phyloP scores from a whole-genome alignment of 1,140 invertebrate species.

The Meloidogyne exigua region DNA sequence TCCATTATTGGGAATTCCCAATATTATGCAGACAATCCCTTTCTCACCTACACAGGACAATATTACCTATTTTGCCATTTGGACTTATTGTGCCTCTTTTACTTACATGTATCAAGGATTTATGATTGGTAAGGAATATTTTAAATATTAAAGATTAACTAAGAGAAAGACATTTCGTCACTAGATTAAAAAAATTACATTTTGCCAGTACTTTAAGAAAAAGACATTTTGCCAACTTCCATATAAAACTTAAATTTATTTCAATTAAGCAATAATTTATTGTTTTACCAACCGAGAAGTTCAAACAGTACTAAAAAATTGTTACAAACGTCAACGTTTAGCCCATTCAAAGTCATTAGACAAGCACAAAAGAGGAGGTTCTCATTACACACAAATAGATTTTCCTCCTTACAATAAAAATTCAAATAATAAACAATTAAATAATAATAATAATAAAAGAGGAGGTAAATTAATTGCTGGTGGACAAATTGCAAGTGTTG shows the following conservation, averaged over 20 bases:
- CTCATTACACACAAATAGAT: conserved; percentile 25
- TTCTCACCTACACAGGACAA: conserved; percentile 63
- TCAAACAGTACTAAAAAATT: conserved; percentile 47
- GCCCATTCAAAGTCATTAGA: conserved; percentile 52
- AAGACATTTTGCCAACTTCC: no score
- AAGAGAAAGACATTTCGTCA: no score
- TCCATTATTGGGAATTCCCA: conserved; percentile 60
- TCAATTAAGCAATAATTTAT: conserved; percentile 57
- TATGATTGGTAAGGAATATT: conserved; percentile 43
- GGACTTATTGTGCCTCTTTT: conserved; percentile 63
- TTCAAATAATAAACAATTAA: conserved; percentile 16
- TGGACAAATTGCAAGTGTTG: background rate
- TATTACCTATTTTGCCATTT: conserved; percentile 63
- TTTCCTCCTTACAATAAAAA: conserved; percentile 12
- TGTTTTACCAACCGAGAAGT: conserved; percentile 64
- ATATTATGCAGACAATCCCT: conserved; percentile 64
- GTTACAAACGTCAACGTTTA: conserved; percentile 55
- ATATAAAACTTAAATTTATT: background rate
- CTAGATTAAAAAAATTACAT: no score
- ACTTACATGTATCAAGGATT: conserved; percentile 64
- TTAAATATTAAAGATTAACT: no score
- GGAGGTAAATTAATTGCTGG: background rate
- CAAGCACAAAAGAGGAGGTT: conserved; percentile 55
- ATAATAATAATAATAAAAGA: conserved; percentile 11
- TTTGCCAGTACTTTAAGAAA: no score